These are phyloP conservation scores for Protosalanx chinensis DNA, from an alignment of 2,797 vertebrate genomes.

Conservation along the genomic window DNA sequence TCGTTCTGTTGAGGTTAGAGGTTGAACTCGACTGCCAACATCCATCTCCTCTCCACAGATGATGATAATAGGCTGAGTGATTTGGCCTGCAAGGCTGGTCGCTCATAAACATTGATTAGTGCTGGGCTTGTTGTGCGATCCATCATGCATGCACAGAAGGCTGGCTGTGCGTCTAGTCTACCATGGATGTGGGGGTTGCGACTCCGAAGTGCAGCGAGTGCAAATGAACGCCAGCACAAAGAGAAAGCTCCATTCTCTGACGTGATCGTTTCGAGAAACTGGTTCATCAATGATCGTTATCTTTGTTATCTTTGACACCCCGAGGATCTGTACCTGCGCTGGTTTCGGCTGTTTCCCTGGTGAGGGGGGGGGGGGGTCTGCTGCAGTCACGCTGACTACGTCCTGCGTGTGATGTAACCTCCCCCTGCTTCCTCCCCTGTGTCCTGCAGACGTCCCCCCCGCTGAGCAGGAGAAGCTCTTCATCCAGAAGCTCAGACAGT, in stretches of 20 bases:
- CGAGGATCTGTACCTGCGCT: no score
- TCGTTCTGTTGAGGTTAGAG: neutral
- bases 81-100: neutral
- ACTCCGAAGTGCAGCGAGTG: neutral
- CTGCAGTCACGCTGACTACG: neutral
- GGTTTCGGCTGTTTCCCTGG: no score
- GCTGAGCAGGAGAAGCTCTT: constrained; percentile 98
- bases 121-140: constrained; percentile 2
- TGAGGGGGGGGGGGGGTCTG: no score
- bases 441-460: constrained; percentile 84
- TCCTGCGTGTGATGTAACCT: no score
- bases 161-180: neutral
- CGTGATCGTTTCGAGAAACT: no score
- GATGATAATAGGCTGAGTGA: neutral
- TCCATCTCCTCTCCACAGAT: constrained; percentile 1
- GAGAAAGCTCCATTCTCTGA: no score
- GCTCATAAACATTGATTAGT: constrained; percentile 8
- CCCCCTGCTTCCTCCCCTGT: neutral
- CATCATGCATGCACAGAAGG: constrained; percentile 6
- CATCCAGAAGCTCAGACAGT: constrained; percentile 96
- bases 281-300: neutral
- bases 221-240: constrained; percentile 3
- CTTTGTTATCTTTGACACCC: neutral
- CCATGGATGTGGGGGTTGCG: neutral
- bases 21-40: neutral